These are phyloP conservation scores for Formicarius rufipectus DNA, from an alignment of 2,113 vertebrate species.

Conservation along the genomic window DNA sequence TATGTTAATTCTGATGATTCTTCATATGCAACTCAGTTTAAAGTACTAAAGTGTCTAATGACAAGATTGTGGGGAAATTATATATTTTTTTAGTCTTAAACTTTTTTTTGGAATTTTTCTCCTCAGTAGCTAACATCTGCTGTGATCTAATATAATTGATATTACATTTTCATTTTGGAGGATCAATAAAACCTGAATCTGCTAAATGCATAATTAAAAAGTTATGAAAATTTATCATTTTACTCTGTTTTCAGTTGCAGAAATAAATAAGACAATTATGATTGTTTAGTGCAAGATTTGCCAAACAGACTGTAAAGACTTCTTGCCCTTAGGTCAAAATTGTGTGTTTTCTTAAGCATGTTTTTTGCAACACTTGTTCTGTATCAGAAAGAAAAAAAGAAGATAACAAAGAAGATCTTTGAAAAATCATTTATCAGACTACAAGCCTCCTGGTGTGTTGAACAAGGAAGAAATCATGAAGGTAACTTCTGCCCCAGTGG, in stretches of 20 bases:
- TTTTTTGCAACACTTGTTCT: slow-evolving; percentile 41
- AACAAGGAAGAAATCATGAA: slow-evolving; percentile 65
- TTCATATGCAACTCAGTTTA: not conserved
- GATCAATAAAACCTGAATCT: not conserved
- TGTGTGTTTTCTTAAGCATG: slow-evolving; percentile 53
- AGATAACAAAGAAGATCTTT: slow-evolving; percentile 62
- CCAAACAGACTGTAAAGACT: slow-evolving; percentile 14
- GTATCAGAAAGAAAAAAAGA: slow-evolving; percentile 27
- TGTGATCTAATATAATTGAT: not conserved
- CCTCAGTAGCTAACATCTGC: not conserved
- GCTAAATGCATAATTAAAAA: not conserved
- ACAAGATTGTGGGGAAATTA: not conserved
- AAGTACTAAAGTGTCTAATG: not conserved
- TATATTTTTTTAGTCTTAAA: not conserved
- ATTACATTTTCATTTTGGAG: not conserved
- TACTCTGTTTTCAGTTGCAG: not conserved
- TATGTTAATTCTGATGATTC: not conserved
- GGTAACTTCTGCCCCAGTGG: slow-evolving; percentile 67
- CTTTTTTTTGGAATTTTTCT: not conserved
- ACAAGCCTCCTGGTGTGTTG: slow-evolving; percentile 58
- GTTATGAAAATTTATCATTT: not conserved
- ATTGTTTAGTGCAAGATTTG: not conserved
- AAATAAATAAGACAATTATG: not conserved
- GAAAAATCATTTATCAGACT: slow-evolving; percentile 62
- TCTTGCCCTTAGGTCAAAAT: slow-evolving; percentile 41